Evolutionary conservation across 2,888 invertebrate genomes (phyloP).

Genomic region (Tenthredo livida): DNA sequence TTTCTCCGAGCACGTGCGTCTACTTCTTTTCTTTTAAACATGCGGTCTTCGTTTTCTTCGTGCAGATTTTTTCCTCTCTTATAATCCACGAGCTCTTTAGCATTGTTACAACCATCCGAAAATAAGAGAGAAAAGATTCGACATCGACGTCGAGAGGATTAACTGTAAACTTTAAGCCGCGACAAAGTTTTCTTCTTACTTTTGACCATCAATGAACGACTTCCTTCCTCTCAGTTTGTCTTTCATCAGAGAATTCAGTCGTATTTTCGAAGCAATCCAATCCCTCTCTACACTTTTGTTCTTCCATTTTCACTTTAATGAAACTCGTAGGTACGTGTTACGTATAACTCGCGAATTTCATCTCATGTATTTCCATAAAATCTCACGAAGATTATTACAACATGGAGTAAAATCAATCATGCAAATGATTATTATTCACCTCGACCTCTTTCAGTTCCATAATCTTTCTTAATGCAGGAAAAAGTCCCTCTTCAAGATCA

Average conservation of each 20-base stretch:
- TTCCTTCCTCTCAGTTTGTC: neutral
- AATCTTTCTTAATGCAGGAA: neutral
- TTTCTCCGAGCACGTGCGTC: conserved; percentile 1
- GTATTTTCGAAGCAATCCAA: neutral
- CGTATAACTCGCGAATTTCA: neutral
- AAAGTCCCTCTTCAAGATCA: neutral
- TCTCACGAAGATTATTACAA: neutral
- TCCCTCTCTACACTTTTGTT: neutral
- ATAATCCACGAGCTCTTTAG: neutral
- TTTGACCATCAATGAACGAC: neutral
- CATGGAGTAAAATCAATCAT: neutral
- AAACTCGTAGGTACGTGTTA: neutral
- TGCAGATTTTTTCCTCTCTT: neutral
- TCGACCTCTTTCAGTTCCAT: neutral
- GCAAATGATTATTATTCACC: neutral
- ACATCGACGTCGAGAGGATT: neutral
- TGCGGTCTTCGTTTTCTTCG: neutral
- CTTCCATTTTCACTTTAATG: neutral
- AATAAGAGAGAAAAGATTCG: neutral
- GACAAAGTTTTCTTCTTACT: conserved; percentile 5
- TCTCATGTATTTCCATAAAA: neutral
- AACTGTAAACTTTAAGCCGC: neutral
- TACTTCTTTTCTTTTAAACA: neutral
- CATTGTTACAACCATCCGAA: neutral
- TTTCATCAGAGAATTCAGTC: conserved; percentile 17